Base-by-base conservation (phyloP, 2,113 vertebrate genomes). In the Xyrauchen texanus region DNA sequence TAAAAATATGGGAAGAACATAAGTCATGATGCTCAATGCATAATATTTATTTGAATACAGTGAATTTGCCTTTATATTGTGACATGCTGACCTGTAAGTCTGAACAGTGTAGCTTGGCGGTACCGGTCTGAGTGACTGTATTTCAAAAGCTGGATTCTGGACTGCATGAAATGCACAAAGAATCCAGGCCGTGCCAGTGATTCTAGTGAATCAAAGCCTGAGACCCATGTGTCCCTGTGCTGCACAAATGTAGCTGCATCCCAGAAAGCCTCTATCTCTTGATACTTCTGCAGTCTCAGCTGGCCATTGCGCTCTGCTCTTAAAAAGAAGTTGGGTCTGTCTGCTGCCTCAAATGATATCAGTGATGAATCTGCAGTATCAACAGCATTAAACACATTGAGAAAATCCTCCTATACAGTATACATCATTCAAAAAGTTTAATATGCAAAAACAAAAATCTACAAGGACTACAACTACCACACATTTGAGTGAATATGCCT, bases 311-410 rank as follows among this genome's bases (percentile, higher is more conserved):
- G 83, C 51, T 88, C 87, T 60, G 90, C 51, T 0, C 80, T 89
- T 76, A 99, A 92, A 89, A 98, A 99, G 89, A 95, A 95, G 89
- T 99, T 99, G 15, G 97, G 96, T 86, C 96, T 94, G 57, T 96
- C 92, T 0, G 93, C 93, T 5, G 92, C 88, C 90, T 99, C 98
- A 71, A 99, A 92, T 47, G 97, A 98, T 69, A 97, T 91, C 57
- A 95, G 86, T 0, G 92, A 95, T 0, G 90, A 88, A 88, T 98
- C 98, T 99, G 90, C 15, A 85, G 69, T 83, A 85, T 69, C 5
- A 77, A 13, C 4, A 61, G 58, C 45, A 55, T 11, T 72, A 65
- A 34, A 44, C 15, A 6, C 10, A 42, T 53, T 53, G 4, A 53
- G 2, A 49, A 52, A 62, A 21, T 7, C 4, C 49, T 9, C 7